phyloP scores from a whole-genome alignment of 2,888 invertebrate genomes.

The Euclidia mi region DNA sequence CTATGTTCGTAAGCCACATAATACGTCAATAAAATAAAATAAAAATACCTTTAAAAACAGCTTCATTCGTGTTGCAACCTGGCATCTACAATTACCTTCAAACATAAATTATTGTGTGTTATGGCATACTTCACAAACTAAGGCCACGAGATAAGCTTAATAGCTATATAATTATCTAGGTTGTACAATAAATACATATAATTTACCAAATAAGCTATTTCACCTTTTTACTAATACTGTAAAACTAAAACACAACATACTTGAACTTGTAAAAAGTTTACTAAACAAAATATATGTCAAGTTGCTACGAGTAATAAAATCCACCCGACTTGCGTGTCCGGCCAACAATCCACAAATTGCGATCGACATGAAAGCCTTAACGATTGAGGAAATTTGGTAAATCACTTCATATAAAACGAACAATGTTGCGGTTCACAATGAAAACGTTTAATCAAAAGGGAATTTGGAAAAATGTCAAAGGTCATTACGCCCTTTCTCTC shows the following conservation, averaged over 20 bases:
- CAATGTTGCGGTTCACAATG: slow-evolving; percentile 59
- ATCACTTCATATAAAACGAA: slow-evolving; percentile 70
- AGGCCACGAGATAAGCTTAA: too few species aligned
- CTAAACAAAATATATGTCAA: slow-evolving; percentile 5
- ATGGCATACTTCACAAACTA: too few species aligned
- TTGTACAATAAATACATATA: too few species aligned
- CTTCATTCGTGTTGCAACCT: too few species aligned
- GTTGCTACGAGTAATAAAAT: slow-evolving; percentile 41
- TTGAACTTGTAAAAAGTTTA: slow-evolving; percentile 31
- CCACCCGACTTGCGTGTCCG: slow-evolving; percentile 60
- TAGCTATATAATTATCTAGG: too few species aligned
- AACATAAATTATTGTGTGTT: too few species aligned
- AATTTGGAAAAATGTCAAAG: slow-evolving; percentile 50
- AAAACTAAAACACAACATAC: slow-evolving; percentile 18
- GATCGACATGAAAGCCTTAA: slow-evolving; percentile 70
- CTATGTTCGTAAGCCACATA: too few species aligned
- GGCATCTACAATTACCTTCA: too few species aligned
- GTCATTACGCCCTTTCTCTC: slow-evolving; percentile 27
- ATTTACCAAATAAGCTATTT: too few species aligned
- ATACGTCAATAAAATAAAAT: too few species aligned
- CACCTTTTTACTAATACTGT: neutral
- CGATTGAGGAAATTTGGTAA: slow-evolving; percentile 72
- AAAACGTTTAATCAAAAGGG: slow-evolving; percentile 59
- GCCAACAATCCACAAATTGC: slow-evolving; percentile 67
- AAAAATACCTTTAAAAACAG: too few species aligned